Evolutionary conservation across 2,797 vertebrate species (phyloP), one percentile per base, ranked within the genome.

Genomic region (Pseudochirops corinnae): DNA sequence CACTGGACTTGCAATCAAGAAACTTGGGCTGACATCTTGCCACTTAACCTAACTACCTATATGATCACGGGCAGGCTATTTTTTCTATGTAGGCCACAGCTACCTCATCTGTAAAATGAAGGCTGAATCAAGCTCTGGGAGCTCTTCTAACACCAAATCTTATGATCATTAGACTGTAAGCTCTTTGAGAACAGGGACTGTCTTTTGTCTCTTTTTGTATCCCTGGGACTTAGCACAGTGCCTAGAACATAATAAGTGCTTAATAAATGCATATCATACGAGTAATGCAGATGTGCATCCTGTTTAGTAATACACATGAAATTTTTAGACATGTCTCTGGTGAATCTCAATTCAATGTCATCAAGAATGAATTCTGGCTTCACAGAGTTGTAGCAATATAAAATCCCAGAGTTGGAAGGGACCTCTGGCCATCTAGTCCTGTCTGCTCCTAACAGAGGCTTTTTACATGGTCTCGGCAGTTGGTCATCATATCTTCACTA

Each of bases 371-470:
- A 18, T 67, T 67, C n/a, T 46, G 67, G 67, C n/a, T 82, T 46
- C n/a, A 39, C 67, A 46, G 67, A 82, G 24, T 82, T 39, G 39
- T 82, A 11, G 26, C 57, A 39, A 24, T 82, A 24, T 2, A 10
- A 46, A 46, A 24, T 24, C 18, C 21, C n/a, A 39, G n/a, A 39
- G 67, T 46, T 82, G 67, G n/a, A 82, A 39, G n/a, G 16, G n/a
- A 39, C 18, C n/a, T 82, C 18, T 6, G n/a, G 18, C 67, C 67
- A 3, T 24, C 0, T 24, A 39, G n/a, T 82, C 67, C 18, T 7
- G 1, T 0, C 18, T 82, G 18, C n/a, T 4, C 0, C n/a, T 24
- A 5, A 39, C 16, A 3, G n/a, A 39, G n/a, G n/a, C n/a, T 82
- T 18, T 82, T 0, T 39, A 24, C 2, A 0, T 46, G 18, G 18